Conservation (phyloP, 2,113 vertebrate genomes). For the Aepyceros melampus region DNA sequence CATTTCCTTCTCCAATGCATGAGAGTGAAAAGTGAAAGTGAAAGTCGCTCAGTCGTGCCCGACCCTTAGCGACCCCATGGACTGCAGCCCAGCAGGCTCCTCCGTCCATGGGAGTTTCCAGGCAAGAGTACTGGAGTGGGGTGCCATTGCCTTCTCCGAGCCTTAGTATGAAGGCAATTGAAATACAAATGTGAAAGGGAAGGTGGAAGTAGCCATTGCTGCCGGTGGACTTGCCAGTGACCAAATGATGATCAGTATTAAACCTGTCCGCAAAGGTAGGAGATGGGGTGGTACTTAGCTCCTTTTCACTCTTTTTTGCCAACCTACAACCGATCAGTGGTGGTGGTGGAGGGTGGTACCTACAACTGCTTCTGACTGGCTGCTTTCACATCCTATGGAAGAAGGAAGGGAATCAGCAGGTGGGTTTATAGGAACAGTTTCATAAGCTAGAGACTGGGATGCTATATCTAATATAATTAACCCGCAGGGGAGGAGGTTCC, state of each 20-base stretch:
- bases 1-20: too few species aligned
- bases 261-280: not conserved
- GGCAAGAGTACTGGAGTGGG: too few species aligned
- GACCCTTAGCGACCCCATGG: too few species aligned
- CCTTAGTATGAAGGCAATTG: not conserved
- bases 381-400: slow-evolving; percentile 4
- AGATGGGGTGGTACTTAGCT: not conserved
- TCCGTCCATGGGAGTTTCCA: too few species aligned
- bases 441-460: not conserved
- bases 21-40: too few species aligned
- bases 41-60: too few species aligned
- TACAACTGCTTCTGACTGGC: slow-evolving; percentile 35
- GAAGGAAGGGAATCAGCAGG: slow-evolving; percentile 3
- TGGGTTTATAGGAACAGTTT: not conserved
- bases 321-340: not conserved
- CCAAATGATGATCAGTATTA: not conserved
- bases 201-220: not conserved
- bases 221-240: not conserved
- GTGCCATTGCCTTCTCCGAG: too few species aligned
- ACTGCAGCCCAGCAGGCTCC: too few species aligned
- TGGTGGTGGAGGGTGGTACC: not conserved
- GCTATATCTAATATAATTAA: not conserved
- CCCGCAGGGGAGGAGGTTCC: not conserved
- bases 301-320: not conserved
- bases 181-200: not conserved